Evolutionary conservation across 2,888 invertebrate genomes (phyloP).

Genomic region (Nasonovia ribisnigri): DNA sequence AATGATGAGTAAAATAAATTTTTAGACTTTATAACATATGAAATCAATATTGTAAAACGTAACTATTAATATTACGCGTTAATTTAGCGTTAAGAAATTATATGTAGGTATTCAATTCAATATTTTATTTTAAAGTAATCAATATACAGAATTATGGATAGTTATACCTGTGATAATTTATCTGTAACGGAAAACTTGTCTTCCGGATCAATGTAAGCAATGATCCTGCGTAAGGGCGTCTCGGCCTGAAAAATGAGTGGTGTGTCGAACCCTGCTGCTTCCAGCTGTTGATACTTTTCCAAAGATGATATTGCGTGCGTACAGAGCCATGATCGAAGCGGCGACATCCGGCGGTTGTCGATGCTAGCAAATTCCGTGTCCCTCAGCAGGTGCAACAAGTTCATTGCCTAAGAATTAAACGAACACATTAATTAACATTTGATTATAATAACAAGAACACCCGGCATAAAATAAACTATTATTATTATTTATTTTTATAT

Average conservation of each 20-base stretch:
- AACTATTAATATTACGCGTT: neutral
- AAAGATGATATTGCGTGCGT: slow-evolving; percentile 87
- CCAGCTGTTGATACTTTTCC: slow-evolving; percentile 83
- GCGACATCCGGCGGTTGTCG: slow-evolving; percentile 85
- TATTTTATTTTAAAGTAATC: neutral
- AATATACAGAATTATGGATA: neutral
- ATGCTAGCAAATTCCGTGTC: slow-evolving; percentile 81
- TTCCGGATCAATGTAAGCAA: slow-evolving; percentile 94
- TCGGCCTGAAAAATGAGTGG: slow-evolving; percentile 89
- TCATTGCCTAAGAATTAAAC: slow-evolving; percentile 80
- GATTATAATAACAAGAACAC: neutral
- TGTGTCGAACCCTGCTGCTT: slow-evolving; percentile 74
- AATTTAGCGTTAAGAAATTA: neutral
- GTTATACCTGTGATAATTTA: slow-evolving; percentile 90
- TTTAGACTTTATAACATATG: neutral
- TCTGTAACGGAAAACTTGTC: slow-evolving; percentile 89
- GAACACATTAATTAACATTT: neutral
- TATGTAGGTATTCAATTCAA: neutral
- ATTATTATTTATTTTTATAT: neutral
- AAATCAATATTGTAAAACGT: neutral
- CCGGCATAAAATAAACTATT: neutral
- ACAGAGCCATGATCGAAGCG: slow-evolving; percentile 91
- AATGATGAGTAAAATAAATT: neutral
- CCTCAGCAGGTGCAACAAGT: slow-evolving; percentile 85
- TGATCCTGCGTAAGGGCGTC: slow-evolving; percentile 87